These are phyloP conservation scores for Periophthalmodon schlosseri DNA, from an alignment of 2,113 vertebrate species.

Conservation along the genomic window DNA sequence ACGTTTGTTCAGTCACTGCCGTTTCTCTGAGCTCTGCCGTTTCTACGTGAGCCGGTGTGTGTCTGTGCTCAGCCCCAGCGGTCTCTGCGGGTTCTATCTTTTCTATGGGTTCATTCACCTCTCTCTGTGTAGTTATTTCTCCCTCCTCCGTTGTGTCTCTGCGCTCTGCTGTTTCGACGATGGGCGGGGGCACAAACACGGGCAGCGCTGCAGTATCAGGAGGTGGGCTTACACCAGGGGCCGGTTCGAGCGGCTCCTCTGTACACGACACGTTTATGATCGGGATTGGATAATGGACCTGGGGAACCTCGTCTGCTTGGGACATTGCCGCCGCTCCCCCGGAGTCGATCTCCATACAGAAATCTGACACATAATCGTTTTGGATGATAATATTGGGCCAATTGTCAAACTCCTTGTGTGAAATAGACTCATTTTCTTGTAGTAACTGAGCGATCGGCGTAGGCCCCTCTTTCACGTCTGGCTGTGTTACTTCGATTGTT, in stretches of 20 bases:
- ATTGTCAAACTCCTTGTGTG: constrained; percentile 44
- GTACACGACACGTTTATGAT: constrained; percentile 64
- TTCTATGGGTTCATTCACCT: neutral
- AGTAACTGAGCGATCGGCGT: constrained; percentile 48
- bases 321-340: constrained; percentile 44
- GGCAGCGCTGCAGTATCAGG: constrained; percentile 31
- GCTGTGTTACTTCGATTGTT: constrained; percentile 58
- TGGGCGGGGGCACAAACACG: constrained; percentile 48
- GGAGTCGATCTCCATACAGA: constrained; percentile 34
- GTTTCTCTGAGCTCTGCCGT: constrained; percentile 18
- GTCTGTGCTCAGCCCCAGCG: neutral
- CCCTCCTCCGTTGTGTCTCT: neutral
- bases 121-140: neutral
- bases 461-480: constrained; percentile 53
- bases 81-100: neutral
- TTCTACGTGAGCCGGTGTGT: neutral
- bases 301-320: constrained; percentile 40
- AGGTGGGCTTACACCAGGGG: constrained; percentile 17
- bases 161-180: constrained; percentile 56
- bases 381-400: constrained; percentile 21
- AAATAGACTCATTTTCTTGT: constrained; percentile 29
- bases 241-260: constrained; percentile 41
- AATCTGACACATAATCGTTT: constrained; percentile 17
- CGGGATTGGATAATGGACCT: constrained; percentile 54
- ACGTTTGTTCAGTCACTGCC: neutral